Percentiles rank a stretch among this genome's conserved stretches.
These are phyloP conservation scores for Panthera uncia DNA, from an alignment of 2,113 vertebrate species.

Conservation along the genomic window DNA sequence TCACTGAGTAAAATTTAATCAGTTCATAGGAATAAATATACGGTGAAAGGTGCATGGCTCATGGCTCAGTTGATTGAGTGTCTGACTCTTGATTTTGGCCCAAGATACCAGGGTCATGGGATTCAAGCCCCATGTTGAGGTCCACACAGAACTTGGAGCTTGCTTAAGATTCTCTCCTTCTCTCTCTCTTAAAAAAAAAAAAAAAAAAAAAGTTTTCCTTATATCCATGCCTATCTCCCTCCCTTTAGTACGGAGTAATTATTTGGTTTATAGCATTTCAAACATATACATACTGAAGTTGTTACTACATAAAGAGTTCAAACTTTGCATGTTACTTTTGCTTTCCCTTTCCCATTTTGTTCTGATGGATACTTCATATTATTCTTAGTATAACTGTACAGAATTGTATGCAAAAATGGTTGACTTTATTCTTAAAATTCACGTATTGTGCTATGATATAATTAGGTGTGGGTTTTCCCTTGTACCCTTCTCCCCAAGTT, in stretches of 20 bases:
- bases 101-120: no score
- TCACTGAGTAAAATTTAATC: neutral
- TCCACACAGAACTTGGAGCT: no score
- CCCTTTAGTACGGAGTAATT: neutral
- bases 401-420: neutral
- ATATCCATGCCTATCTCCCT: neutral
- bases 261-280: constrained; percentile 5
- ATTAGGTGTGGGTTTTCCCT: neutral
- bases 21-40: neutral
- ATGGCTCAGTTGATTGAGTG: no score
- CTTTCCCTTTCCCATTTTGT: neutral
- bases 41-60: neutral
- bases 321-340: neutral
- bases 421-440: constrained; percentile 15
- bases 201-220: neutral
- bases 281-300: neutral
- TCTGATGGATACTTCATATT: neutral
- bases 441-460: neutral
- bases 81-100: no score
- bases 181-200: no score
- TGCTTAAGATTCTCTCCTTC: no score
- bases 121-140: no score
- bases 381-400: neutral
- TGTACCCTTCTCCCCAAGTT: neutral
- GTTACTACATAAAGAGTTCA: neutral